Base-by-base conservation (phyloP, 2,113 vertebrate species). In the Gambusia holbrooki region DNA sequence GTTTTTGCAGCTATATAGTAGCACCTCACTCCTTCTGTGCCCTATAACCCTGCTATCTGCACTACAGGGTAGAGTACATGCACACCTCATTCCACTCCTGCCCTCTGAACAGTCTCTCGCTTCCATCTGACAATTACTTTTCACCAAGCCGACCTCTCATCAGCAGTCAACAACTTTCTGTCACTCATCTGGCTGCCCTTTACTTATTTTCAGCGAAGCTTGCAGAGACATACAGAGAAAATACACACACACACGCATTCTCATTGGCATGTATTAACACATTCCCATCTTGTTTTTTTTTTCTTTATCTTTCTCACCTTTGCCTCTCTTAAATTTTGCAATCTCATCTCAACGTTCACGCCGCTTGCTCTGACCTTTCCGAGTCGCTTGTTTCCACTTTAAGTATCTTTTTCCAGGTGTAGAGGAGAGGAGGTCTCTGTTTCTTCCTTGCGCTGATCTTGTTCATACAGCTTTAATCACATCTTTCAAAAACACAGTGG, bases 111-210 rank as follows among this genome's bases (percentile, higher is more conserved):
- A 84, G 62, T 85, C 81, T 85, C 75, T 87, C 74, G 70, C 83
- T 81, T 63, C 82, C 78, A 76, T 86, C 79, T 83, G 79, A 86
- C 87, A 89, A 88, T 86, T 90, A 89, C 85, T 73, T 88, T 81
- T 87, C 81, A 79, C 83, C 79, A 71, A 73, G 84, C 77, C 81
- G 85, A 88, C 88, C 86, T 83, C 84, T 87, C 83, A 86, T 88
- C 74, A 79, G 85, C 69, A 33, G 37, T 76, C 33, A 79, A 86
- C 87, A 77, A 63, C 81, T 71, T 58, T 48, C 79, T 67, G 76
- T 66, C 69, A 84, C 85, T 86, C 86, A 92, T 88, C 79, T 78
- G 69, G 71, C 79, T 75, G 87, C 84, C 89, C 83, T 89, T 88
- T 82, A 62, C 77, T 84, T 85, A 82, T 87, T 89, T 81, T 70